Evolutionary conservation across 2,888 invertebrate genomes (phyloP).

Genomic region (Limenitis camilla): DNA sequence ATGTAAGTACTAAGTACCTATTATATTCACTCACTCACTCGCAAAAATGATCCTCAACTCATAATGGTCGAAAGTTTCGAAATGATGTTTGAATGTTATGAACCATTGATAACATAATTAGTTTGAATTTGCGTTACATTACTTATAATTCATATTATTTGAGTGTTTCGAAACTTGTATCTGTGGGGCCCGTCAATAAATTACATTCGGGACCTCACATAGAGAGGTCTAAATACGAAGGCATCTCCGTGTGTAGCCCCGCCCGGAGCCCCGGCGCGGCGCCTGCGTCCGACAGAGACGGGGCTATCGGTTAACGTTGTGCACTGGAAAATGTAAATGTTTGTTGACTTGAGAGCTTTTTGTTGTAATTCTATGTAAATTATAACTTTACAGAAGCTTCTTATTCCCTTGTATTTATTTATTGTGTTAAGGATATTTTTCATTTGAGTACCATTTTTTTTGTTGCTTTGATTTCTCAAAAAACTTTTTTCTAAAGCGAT

Average conservation of each 20-base stretch:
- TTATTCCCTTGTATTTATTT: not conserved
- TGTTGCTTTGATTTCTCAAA: not conserved
- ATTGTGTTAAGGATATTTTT: not conserved
- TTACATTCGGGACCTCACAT: conserved; percentile 67
- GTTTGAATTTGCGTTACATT: conserved; percentile 32
- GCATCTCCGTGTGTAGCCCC: conserved; percentile 47
- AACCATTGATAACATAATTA: conserved; percentile 38
- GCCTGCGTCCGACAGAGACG: conserved; percentile 34
- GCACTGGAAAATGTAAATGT: conserved; percentile 14
- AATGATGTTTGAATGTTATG: conserved; percentile 18
- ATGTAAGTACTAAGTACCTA: too few species aligned
- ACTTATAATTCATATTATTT: conserved; percentile 41
- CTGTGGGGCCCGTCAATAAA: conserved; percentile 68
- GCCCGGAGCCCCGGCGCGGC: conserved; percentile 38
- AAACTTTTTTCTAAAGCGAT: too few species aligned
- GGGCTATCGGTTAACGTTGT: conserved; percentile 13
- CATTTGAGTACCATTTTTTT: not conserved
- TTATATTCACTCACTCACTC: too few species aligned
- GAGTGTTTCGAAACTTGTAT: conserved; percentile 51
- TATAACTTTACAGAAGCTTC: not conserved
- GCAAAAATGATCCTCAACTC: not conserved
- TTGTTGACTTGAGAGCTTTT: conserved; percentile 14
- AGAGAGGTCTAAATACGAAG: conserved; percentile 58
- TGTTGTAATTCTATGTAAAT: conserved; percentile 14
- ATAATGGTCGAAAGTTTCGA: conserved; percentile 14